Conservation (phyloP, 2,113 vertebrate species). For the Peucedramus taeniatus region DNA sequence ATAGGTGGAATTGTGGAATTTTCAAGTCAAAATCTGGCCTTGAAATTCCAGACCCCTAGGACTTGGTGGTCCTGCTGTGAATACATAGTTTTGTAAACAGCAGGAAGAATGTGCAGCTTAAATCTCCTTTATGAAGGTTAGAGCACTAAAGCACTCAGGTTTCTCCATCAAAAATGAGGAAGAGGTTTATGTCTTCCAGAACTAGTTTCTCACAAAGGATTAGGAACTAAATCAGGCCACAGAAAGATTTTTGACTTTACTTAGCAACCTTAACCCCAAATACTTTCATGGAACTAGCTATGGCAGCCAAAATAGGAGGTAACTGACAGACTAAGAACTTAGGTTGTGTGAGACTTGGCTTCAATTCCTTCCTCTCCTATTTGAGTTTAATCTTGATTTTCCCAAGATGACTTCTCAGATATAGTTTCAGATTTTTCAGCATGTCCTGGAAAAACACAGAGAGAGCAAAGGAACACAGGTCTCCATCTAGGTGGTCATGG, state of each 20-base stretch:
- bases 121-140: background rate
- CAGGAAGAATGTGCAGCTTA: background rate
- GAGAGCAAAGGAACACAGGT: rapidly evolving
- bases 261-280: background rate
- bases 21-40: background rate
- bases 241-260: background rate
- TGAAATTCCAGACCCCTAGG: background rate
- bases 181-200: background rate
- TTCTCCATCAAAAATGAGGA: background rate
- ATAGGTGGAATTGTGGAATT: background rate
- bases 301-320: background rate
- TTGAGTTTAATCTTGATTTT: background rate
- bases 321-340: background rate
- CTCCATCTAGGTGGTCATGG: background rate
- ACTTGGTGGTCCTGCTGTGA: background rate
- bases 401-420: background rate
- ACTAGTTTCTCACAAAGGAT: background rate
- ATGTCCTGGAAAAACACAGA: background rate
- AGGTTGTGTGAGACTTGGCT: background rate
- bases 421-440: background rate
- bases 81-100: background rate
- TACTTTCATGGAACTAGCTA: background rate
- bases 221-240: background rate
- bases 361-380: background rate
- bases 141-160: background rate